Percentiles rank a stretch among this genome's conserved stretches.
phyloP scores from a whole-genome alignment of 2,888 invertebrate genomes.

The Hypomecis punctinalis region DNA sequence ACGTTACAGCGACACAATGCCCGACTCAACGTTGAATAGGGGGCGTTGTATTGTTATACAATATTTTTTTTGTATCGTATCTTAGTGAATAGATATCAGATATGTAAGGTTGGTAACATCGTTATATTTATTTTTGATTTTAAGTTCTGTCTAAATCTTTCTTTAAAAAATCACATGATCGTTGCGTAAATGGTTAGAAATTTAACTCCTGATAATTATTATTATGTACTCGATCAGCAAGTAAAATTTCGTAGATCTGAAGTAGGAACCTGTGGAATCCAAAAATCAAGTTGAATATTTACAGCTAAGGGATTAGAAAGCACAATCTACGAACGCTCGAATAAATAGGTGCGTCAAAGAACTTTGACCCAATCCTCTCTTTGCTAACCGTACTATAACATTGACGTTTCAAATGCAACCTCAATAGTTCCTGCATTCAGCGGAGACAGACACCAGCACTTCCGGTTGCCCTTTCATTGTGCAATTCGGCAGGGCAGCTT shows the following conservation, averaged over 20 bases:
- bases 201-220: no score
- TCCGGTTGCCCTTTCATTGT: slow-evolving; percentile 81
- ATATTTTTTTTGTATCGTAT: slow-evolving; percentile 69
- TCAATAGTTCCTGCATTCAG: slow-evolving; percentile 79
- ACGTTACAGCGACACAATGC: slow-evolving; percentile 61
- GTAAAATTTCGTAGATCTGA: no score
- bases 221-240: no score
- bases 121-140: background rate
- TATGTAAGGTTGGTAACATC: slow-evolving; percentile 55
- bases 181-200: background rate
- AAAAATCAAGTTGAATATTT: no score
- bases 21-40: slow-evolving; percentile 66
- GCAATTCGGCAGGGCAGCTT: slow-evolving; percentile 76
- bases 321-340: background rate
- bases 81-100: slow-evolving; percentile 49
- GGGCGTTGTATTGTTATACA: slow-evolving; percentile 83
- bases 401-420: slow-evolving; percentile 60
- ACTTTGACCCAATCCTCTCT: slow-evolving; percentile 34
- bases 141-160: no score
- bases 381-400: slow-evolving; percentile 54
- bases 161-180: background rate
- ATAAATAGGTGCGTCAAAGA: slow-evolving; percentile 22
- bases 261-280: no score
- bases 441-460: slow-evolving; percentile 80
- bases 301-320: no score